A percentile compares a stretch with the other conserved stretches of the same genome.
These are phyloP conservation scores for Acrobasis repandana DNA, from an alignment of 2,888 invertebrate species.

Conservation along the genomic window DNA sequence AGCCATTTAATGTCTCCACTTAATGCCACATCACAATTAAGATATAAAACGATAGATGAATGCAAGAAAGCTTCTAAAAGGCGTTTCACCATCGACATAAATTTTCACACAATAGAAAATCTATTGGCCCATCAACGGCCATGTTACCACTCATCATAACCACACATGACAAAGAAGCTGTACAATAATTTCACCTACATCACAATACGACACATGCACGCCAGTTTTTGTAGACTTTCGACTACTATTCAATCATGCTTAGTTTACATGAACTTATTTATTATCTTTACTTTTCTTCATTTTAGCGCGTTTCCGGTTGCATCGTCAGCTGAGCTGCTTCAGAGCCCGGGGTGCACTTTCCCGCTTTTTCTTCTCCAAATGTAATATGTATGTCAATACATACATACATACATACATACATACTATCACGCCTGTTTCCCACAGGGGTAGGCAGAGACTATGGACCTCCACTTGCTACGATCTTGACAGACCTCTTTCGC, in stretches of 20 bases:
- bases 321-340: too few relatives aligned
- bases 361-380: too few relatives aligned
- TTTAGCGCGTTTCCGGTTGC: too few relatives aligned
- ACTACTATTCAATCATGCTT: background rate
- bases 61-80: background rate
- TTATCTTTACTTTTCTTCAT: background rate
- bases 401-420: too few relatives aligned
- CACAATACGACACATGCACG: background rate
- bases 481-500: too few relatives aligned
- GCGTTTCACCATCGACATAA: background rate
- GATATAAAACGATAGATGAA: background rate
- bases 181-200: conserved; percentile 12
- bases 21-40: background rate
- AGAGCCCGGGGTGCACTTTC: too few relatives aligned
- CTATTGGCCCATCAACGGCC: conserved; percentile 6
- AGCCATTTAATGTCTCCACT: too few relatives aligned
- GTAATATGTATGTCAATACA: too few relatives aligned
- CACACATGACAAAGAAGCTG: background rate
- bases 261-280: background rate
- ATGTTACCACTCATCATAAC: conserved; percentile 1
- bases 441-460: too few relatives aligned
- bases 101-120: conserved; percentile 11
- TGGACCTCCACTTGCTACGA: too few relatives aligned
- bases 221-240: background rate
- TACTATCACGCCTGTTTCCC: too few relatives aligned